phyloP scores from a whole-genome alignment of 2,113 vertebrate species.

The Brachypteracias leptosomus region DNA sequence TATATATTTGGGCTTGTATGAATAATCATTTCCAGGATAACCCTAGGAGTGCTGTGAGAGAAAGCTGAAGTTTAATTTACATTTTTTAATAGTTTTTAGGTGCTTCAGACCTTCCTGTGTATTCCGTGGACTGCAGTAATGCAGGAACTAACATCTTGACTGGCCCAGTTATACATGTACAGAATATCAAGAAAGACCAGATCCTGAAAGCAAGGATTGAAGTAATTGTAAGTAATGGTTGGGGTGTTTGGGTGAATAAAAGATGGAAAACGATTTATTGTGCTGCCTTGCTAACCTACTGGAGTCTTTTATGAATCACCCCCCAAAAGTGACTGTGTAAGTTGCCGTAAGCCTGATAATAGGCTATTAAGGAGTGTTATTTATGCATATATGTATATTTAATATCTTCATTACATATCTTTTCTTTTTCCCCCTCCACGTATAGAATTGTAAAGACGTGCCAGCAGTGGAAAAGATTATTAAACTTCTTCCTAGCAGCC shows the following conservation, averaged over 20 bases:
- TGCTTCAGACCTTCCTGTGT: slow-evolving; percentile 73
- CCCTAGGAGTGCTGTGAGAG: background rate
- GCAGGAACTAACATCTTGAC: slow-evolving; percentile 82
- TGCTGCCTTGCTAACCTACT: background rate
- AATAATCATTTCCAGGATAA: background rate
- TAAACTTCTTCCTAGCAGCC: slow-evolving; percentile 84
- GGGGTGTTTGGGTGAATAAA: background rate
- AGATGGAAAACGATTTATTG: background rate
- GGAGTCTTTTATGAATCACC: background rate
- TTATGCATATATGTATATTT: background rate
- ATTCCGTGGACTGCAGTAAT: slow-evolving; percentile 84
- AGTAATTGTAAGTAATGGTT: slow-evolving; percentile 82
- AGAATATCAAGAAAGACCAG: slow-evolving; percentile 81
- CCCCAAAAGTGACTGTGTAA: background rate
- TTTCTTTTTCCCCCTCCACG: background rate
- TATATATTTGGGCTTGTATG: background rate
- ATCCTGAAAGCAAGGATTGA: slow-evolving; percentile 80
- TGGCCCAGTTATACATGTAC: slow-evolving; percentile 80
- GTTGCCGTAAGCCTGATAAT: background rate
- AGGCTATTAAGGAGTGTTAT: background rate
- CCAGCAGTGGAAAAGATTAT: slow-evolving; percentile 76
- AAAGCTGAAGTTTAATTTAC: background rate
- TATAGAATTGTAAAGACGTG: slow-evolving; percentile 80
- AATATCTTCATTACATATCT: background rate
- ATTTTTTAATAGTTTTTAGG: slow-evolving; percentile 76